A percentile compares a stretch with the other conserved stretches of the same genome.
Evolutionary conservation across 2,888 invertebrate genomes (phyloP).

Genomic region (Dermolepida albohirtum): DNA sequence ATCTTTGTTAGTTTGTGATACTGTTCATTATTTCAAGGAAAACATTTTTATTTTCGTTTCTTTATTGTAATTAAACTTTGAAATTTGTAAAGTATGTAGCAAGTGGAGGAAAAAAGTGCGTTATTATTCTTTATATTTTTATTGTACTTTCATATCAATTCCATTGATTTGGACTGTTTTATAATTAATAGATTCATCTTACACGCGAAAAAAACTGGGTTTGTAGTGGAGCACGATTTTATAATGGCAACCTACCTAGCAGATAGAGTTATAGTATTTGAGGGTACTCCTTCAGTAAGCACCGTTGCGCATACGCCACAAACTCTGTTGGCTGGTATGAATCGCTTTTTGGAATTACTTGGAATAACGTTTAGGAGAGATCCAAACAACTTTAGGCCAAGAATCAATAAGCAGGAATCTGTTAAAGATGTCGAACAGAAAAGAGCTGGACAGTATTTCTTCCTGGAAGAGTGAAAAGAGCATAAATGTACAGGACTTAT

Average conservation of each 20-base stretch:
- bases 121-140: no score
- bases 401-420: conserved; percentile 96
- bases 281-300: conserved; percentile 90
- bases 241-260: conserved; percentile 99
- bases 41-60: no score
- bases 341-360: conserved; percentile 92
- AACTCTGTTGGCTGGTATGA: conserved; percentile 97
- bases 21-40: no score
- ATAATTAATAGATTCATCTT: conserved; percentile 82
- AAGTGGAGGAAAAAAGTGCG: no score
- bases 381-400: conserved; percentile 97
- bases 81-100: no score
- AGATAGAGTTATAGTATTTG: conserved; percentile 98
- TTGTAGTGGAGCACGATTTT: conserved; percentile 99
- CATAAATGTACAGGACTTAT: not conserved
- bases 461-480: conserved; percentile 82
- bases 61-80: no score
- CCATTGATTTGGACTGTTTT: not conserved
- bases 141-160: no score
- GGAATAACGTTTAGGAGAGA: conserved; percentile 98
- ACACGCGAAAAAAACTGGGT: conserved; percentile 99
- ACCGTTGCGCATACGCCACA: conserved; percentile 94
- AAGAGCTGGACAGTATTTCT: conserved; percentile 97
- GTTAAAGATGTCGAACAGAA: conserved; percentile 99
- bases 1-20: not conserved